These are phyloP conservation scores for Cantharis nigra DNA, from an alignment of 2,888 invertebrate genomes.

Conservation along the genomic window DNA sequence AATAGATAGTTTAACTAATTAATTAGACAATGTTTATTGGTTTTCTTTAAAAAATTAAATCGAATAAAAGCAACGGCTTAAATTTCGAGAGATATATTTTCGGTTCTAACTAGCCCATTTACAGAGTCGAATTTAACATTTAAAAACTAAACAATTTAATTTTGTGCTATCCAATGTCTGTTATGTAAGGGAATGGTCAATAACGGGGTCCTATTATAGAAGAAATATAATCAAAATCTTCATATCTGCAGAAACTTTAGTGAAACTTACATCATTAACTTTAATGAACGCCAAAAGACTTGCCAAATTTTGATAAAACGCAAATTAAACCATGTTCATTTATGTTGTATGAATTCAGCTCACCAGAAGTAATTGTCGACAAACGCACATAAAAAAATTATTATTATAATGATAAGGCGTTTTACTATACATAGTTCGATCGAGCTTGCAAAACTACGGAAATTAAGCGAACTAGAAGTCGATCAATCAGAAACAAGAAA, in stretches of 20 bases:
- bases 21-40: neutral
- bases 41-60: neutral
- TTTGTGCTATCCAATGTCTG: neutral
- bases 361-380: neutral
- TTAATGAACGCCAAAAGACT: neutral
- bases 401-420: neutral
- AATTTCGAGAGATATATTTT: neutral
- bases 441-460: neutral
- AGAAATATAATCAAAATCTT: neutral
- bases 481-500: neutral
- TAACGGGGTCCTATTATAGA: neutral
- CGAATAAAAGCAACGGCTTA: neutral
- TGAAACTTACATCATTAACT: neutral
- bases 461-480: neutral
- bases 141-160: neutral
- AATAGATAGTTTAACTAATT: conserved; percentile 7
- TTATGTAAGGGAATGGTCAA: neutral
- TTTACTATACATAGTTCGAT: neutral
- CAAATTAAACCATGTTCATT: neutral
- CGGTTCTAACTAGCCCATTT: neutral
- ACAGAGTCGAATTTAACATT: neutral
- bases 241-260: neutral
- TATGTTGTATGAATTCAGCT: neutral
- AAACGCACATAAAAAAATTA: neutral
- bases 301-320: neutral